Evolutionary conservation across 2,113 vertebrate species (phyloP).

Genomic region (western clawed frog (Xenopus tropicalis)): UCB_Xtro_10.0 CM004452.2:48641501-48642000

Average conservation of each 20-base stretch:
- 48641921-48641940: no score
- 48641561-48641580: no score
- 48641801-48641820: constrained; percentile 1
- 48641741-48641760: constrained; percentile 12
- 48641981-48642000: no score
- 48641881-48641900: no score
- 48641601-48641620: no score
- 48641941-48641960: no score
- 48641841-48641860: constrained; percentile 21
- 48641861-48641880: neutral
- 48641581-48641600: no score
- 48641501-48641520: no score
- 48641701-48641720: constrained; percentile 33
- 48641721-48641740: constrained; percentile 35
- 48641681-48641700: constrained; percentile 17
- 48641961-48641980: no score
- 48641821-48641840: constrained; percentile 13
- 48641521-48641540: no score
- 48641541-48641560: no score
- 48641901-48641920: no score
- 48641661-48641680: neutral
- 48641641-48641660: neutral
- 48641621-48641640: neutral
- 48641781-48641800: constrained; percentile 13
- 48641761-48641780: constrained; percentile 12